Evolutionary conservation across 2,797 vertebrate species (phyloP).

Genomic region (Typhlichthys eigenmanni): DNA sequence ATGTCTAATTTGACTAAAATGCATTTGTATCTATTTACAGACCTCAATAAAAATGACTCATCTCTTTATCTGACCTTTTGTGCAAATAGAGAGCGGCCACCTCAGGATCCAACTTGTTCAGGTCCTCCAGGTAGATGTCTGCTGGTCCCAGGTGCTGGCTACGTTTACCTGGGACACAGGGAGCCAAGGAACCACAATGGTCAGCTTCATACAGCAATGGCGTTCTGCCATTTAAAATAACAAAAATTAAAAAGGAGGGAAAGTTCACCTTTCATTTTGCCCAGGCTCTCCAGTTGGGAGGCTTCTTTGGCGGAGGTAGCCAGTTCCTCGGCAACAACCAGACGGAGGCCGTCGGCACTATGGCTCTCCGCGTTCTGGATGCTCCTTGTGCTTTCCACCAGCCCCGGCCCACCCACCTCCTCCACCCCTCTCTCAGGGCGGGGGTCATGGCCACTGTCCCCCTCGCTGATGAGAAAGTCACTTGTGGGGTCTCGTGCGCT

Average conservation of each 20-base stretch:
- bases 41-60: neutral
- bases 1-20: neutral
- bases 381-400: slow-evolving; percentile 9
- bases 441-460: slow-evolving; percentile 52
- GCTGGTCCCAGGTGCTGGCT: slow-evolving; percentile 79
- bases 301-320: slow-evolving; percentile 33
- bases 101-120: slow-evolving; percentile 78
- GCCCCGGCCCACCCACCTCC: slow-evolving; percentile 24
- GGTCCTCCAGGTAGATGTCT: slow-evolving; percentile 87
- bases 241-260: neutral
- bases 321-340: slow-evolving; percentile 41
- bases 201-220: neutral
- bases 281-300: slow-evolving; percentile 54
- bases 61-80: slow-evolving; percentile 75
- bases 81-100: slow-evolving; percentile 85
- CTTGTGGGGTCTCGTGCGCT: slow-evolving; percentile 21
- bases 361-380: no score
- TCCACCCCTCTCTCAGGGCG: slow-evolving; percentile 45
- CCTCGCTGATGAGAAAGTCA: slow-evolving; percentile 33
- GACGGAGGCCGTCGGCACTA: slow-evolving; percentile 8
- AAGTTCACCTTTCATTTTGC: slow-evolving; percentile 72
- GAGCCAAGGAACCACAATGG: slow-evolving; percentile 8
- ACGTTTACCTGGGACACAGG: slow-evolving; percentile 71
- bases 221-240: neutral
- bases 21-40: neutral